Percentiles rank a stretch among this genome's conserved stretches.
These are phyloP conservation scores for Sepioteuthis lessoniana DNA, from an alignment of 2,888 invertebrate species.

Conservation along the genomic window DNA sequence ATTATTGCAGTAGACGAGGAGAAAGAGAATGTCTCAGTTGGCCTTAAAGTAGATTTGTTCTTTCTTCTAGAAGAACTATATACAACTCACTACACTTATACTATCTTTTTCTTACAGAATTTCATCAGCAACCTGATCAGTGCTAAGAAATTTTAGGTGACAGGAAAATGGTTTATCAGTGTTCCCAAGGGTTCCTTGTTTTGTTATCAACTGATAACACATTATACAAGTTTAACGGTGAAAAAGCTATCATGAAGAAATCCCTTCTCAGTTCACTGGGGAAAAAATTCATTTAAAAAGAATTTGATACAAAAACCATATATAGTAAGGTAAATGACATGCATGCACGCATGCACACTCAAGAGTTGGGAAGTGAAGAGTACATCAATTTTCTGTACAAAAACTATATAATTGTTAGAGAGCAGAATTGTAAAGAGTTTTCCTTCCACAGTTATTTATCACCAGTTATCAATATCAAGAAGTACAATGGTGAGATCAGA, in stretches of 20 bases:
- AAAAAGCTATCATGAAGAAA: neutral
- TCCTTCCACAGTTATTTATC: neutral
- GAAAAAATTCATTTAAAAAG: neutral
- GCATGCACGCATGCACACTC: neutral
- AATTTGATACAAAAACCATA: neutral
- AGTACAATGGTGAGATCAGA: too few species aligned
- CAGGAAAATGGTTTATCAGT: slow-evolving; percentile 7
- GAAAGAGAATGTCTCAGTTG: neutral
- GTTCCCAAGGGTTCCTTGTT: neutral
- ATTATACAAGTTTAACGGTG: neutral
- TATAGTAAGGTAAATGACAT: neutral
- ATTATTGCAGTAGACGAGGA: too few species aligned
- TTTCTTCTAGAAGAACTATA: neutral
- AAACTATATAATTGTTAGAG: neutral
- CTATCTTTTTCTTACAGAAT: neutral
- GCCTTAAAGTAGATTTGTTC: neutral
- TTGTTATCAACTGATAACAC: slow-evolving; percentile 15
- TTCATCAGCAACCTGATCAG: neutral
- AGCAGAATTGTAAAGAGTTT: neutral
- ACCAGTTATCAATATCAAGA: neutral
- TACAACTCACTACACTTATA: neutral
- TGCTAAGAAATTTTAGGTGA: neutral
- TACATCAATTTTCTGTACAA: neutral
- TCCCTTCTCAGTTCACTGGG: neutral
- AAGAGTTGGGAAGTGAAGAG: neutral